Conservation (phyloP, 92 coral and sea anemone genomes). For the Diadumene lineata region DNA sequence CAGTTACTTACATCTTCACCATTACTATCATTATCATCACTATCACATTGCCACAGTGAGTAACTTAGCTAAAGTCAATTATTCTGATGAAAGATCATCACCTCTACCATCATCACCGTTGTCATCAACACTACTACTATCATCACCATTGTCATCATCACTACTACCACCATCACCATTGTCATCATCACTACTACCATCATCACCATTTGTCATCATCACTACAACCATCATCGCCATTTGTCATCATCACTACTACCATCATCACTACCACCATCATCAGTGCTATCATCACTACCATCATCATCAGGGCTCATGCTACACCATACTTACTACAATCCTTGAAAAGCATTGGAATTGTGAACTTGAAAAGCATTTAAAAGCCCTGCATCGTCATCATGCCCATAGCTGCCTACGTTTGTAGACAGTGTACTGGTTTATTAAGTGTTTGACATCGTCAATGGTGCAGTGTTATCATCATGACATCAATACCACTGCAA, state of each 20-base stretch:
- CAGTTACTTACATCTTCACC: background rate
- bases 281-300: background rate
- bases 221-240: background rate
- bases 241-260: background rate
- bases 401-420: no score
- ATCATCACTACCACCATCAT: background rate
- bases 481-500: background rate
- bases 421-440: no score
- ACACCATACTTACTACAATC: no score
- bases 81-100: no score
- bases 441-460: no score
- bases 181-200: background rate
- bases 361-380: no score
- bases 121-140: background rate
- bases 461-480: background rate
- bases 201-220: background rate
- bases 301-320: no score
- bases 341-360: no score
- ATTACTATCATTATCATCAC: background rate
- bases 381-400: no score
- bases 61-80: no score
- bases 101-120: background rate
- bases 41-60: background rate
- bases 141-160: background rate
- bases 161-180: background rate